Evolutionary conservation across 2,888 invertebrate species (phyloP), one percentile per base, ranked within the genome.

Genomic region (Punctoribates punctum): DNA sequence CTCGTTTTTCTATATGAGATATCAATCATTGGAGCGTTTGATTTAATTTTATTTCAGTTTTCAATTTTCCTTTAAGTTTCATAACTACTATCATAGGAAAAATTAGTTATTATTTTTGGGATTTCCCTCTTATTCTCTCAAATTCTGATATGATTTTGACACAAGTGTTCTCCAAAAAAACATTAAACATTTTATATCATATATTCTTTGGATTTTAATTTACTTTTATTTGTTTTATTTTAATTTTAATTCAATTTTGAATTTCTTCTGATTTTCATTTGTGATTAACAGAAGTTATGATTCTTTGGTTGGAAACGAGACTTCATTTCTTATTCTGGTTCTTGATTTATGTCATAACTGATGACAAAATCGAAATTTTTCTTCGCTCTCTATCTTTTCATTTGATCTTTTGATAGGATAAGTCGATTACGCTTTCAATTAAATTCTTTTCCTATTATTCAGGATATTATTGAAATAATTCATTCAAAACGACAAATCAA

Each of bases 101-200:
- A 48, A 48, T 48, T 54, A 20, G n/a, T 54, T 54, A 54, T 54
- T 54, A 54, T 54, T 54, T 54, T 54, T 54, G 54, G 54, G 54
- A 54, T 54, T 54, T 54, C 54, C 54, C 54, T 6, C 17, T 48
- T 48, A 17, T 48, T 48, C 11, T 48, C 15, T 8, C n/a, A 54
- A n/a, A n/a, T 54, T 54, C 20, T 54, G 54, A 54, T 54, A 54
- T 54, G 54, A 54, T 54, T 54, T 54, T 48, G 46, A 48, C 6
- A 54, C 54, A n/a, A 8, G 54, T 54, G 54, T 54, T 54, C 20
- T 34, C 4, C 8, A 5, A 8, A 34, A 34, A 34, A 34, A 34
- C 34, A 34, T 34, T 34, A 34, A 34, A 34, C 34, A 34, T 34
- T 34, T 34, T 3, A 34, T 34, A 34, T 34, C 34, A 34, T 34